Percentiles rank a stretch among this genome's conserved stretches.
These are phyloP conservation scores for Sminthurinus aureus DNA, from an alignment of 2,888 invertebrate species.

Conservation along the genomic window DNA sequence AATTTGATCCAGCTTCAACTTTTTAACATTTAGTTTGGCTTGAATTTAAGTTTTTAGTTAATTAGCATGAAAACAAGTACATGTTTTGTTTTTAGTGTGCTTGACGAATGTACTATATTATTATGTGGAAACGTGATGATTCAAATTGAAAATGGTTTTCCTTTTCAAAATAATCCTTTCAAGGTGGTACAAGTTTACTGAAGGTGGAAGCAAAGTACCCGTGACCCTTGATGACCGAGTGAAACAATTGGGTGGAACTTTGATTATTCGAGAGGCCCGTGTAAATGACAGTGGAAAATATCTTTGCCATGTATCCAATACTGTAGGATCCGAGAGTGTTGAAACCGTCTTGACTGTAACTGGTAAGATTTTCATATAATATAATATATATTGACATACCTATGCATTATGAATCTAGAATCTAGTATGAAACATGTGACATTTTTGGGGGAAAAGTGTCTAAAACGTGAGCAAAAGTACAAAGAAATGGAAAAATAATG, in stretches of 20 bases:
- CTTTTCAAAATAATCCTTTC: constrained; percentile 64
- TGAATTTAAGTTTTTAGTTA: neutral
- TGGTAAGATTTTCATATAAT: constrained; percentile 62
- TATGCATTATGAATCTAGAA: too few species aligned
- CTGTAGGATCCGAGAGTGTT: constrained; percentile 89
- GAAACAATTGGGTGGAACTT: constrained; percentile 90
- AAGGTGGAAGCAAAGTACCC: constrained; percentile 86
- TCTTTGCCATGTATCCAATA: constrained; percentile 92
- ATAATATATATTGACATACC: too few species aligned
- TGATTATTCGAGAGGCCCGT: constrained; percentile 89
- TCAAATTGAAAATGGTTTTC: too few species aligned
- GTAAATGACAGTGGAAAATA: constrained; percentile 95
- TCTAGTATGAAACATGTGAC: too few species aligned
- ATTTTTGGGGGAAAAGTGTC: too few species aligned
- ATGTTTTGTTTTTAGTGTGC: neutral
- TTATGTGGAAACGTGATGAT: neutral
- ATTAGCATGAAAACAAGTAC: neutral
- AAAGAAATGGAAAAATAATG: too few species aligned
- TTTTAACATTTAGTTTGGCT: neutral
- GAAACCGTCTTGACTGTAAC: constrained; percentile 92
- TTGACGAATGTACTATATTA: neutral
- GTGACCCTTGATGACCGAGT: constrained; percentile 88
- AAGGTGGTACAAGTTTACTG: constrained; percentile 95
- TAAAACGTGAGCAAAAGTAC: too few species aligned
- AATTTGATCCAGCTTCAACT: too few species aligned